A percentile compares a stretch with the other conserved stretches of the same genome.
Conservation (phyloP, 2,797 vertebrate genomes). For the Pangasius mekongensis region DNA sequence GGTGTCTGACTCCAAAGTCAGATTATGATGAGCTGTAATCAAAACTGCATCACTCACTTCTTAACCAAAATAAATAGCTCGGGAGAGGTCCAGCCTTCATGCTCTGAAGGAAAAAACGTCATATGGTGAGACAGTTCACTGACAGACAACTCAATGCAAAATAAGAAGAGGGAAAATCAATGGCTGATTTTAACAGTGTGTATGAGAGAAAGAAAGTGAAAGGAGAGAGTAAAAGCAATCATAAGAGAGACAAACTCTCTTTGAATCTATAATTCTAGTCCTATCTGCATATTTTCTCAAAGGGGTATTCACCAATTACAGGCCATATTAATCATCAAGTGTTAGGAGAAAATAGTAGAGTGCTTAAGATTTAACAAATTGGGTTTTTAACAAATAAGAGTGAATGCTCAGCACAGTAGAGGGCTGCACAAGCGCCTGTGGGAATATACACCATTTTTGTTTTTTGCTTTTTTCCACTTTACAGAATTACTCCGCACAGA, state of each 20-base stretch:
- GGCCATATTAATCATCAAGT: conserved; percentile 72
- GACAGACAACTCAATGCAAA: conserved; percentile 50
- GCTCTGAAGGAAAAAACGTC: conserved; percentile 56
- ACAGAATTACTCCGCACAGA: conserved; percentile 63
- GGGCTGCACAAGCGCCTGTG: conserved; percentile 43
- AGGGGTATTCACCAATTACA: conserved; percentile 69
- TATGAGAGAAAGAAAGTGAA: conserved; percentile 50
- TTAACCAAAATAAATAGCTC: conserved; percentile 65
- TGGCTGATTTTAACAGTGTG: conserved; percentile 45
- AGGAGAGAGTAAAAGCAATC: conserved; percentile 25
- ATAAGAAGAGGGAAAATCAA: conserved; percentile 48
- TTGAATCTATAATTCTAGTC: conserved; percentile 65
- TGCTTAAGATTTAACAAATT: conserved; percentile 76
- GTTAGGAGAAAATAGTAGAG: conserved; percentile 66
- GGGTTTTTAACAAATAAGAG: conserved; percentile 69
- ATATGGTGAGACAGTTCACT: conserved; percentile 52
- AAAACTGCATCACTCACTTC: conserved; percentile 69
- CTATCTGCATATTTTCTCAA: conserved; percentile 65
- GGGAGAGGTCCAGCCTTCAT: conserved; percentile 52
- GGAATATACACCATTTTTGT: conserved; percentile 55
- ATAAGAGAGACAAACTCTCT: conserved; percentile 56
- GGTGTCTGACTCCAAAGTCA: conserved; percentile 76
- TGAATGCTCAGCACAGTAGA: conserved; percentile 42
- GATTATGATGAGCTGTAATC: conserved; percentile 71
- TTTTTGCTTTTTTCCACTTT: conserved; percentile 69